Conservation (phyloP, 1,140 invertebrate genomes). For the Plectus sambesii region DNA sequence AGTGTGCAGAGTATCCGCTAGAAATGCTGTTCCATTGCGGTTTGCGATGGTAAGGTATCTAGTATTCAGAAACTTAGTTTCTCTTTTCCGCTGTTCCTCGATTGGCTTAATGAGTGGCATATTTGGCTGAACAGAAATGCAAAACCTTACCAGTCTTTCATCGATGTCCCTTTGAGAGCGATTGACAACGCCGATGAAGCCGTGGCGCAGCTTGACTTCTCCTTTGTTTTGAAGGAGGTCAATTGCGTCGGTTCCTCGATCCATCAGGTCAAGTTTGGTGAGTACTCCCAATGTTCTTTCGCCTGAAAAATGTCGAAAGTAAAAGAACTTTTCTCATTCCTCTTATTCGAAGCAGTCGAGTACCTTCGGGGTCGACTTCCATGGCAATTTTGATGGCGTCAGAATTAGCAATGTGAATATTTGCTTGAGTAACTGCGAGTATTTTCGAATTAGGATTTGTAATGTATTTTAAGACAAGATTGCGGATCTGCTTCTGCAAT, state of each 20-base stretch:
- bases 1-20: too few relatives aligned
- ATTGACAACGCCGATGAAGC: slow-evolving; percentile 96
- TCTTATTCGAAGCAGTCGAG: slow-evolving; percentile 14
- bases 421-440: slow-evolving; percentile 75
- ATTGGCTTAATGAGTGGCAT: too few relatives aligned
- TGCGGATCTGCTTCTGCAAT: slow-evolving; percentile 48
- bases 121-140: too few relatives aligned
- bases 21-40: too few relatives aligned
- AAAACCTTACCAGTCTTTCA: too few relatives aligned
- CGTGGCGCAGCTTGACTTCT: slow-evolving; percentile 91
- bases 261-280: slow-evolving; percentile 98
- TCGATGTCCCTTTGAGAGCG: slow-evolving; percentile 94
- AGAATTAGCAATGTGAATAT: slow-evolving; percentile 92
- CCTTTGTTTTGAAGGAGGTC: slow-evolving; percentile 93
- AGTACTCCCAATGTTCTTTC: slow-evolving; percentile 88
- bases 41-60: too few relatives aligned
- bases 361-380: slow-evolving; percentile 81
- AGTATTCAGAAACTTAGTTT: too few relatives aligned
- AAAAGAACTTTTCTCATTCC: slow-evolving; percentile 13
- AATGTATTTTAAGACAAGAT: slow-evolving; percentile 53
- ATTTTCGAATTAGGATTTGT: slow-evolving; percentile 57
- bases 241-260: slow-evolving; percentile 91
- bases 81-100: too few relatives aligned
- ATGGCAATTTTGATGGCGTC: slow-evolving; percentile 86
- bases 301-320: slow-evolving; percentile 52